Evolutionary conservation across 2,797 vertebrate species (phyloP).

Genomic region (Sebastes steindachneri): DNA sequence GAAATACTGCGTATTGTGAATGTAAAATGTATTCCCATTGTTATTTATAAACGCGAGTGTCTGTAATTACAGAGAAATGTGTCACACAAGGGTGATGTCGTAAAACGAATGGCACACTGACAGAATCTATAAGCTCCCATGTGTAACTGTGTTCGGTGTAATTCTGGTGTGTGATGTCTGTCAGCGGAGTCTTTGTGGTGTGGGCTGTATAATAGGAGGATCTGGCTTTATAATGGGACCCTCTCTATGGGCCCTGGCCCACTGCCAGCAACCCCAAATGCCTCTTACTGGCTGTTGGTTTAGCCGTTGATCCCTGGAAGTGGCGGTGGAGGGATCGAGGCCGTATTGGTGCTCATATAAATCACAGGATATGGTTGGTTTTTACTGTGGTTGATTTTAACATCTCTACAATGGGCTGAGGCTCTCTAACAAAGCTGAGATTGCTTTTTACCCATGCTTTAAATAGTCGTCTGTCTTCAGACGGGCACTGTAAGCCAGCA

Average conservation of each 20-base stretch:
- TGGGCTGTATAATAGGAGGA: slow-evolving; percentile 59
- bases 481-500: slow-evolving; percentile 29
- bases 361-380: slow-evolving; percentile 62
- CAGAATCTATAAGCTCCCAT: slow-evolving; percentile 17
- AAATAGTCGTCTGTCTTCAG: slow-evolving; percentile 61
- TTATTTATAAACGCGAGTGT: slow-evolving; percentile 21
- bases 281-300: slow-evolving; percentile 73
- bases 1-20: neutral
- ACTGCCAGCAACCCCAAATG: slow-evolving; percentile 65
- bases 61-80: slow-evolving; percentile 39
- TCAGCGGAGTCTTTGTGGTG: slow-evolving; percentile 62
- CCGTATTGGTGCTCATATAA: slow-evolving; percentile 50
- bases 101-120: slow-evolving; percentile 3
- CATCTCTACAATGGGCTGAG: slow-evolving; percentile 37
- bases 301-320: slow-evolving; percentile 80
- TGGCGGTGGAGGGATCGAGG: slow-evolving; percentile 55
- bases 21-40: slow-evolving; percentile 26
- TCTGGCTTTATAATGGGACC: slow-evolving; percentile 67
- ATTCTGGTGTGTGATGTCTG: slow-evolving; percentile 57
- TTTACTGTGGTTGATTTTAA: slow-evolving; percentile 47
- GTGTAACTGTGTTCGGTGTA: slow-evolving; percentile 27
- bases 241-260: slow-evolving; percentile 66
- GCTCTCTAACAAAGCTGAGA: slow-evolving; percentile 54
- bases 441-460: slow-evolving; percentile 30
- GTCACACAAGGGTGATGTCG: neutral